Conservation (phyloP, 2,113 vertebrate species). For the Onychorhynchus coronatus region DNA sequence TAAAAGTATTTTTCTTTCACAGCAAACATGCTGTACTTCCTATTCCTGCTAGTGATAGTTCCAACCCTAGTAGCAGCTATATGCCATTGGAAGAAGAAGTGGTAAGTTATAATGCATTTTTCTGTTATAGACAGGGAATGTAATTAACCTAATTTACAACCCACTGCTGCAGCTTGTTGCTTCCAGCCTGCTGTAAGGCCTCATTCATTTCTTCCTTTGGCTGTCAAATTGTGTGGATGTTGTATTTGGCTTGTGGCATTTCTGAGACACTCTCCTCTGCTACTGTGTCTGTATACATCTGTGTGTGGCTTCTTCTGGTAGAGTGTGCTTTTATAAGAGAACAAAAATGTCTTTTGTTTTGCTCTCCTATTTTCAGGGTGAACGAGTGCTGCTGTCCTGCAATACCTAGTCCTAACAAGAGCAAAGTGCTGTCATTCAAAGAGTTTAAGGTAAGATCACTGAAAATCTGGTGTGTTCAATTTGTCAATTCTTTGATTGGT, state of each 20-base stretch:
- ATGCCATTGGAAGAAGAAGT: conserved; percentile 66
- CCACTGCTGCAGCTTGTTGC: neutral
- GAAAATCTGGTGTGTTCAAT: neutral
- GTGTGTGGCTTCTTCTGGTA: neutral
- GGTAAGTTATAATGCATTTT: conserved; percentile 65
- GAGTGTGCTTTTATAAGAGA: neutral
- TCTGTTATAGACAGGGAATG: neutral
- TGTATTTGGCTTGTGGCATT: neutral
- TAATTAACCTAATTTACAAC: neutral
- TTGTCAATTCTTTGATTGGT: neutral
- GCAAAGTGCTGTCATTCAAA: conserved; percentile 66
- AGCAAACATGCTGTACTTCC: conserved; percentile 50
- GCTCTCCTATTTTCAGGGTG: conserved; percentile 50
- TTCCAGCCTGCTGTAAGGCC: neutral
- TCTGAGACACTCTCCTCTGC: neutral
- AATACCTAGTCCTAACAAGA: conserved; percentile 74
- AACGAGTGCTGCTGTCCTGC: conserved; percentile 70
- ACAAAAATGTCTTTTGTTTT: neutral
- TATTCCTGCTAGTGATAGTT: conserved; percentile 28
- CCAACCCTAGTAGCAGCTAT: neutral
- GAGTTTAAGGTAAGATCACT: conserved; percentile 64
- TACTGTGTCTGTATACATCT: neutral
- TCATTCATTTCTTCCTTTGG: neutral
- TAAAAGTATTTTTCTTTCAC: conserved; percentile 5
- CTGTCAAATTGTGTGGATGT: neutral